A percentile compares a stretch with the other conserved stretches of the same genome.
These are phyloP conservation scores for Rhinichthys osculus DNA, from an alignment of 2,797 vertebrate species.

Conservation along the genomic window DNA sequence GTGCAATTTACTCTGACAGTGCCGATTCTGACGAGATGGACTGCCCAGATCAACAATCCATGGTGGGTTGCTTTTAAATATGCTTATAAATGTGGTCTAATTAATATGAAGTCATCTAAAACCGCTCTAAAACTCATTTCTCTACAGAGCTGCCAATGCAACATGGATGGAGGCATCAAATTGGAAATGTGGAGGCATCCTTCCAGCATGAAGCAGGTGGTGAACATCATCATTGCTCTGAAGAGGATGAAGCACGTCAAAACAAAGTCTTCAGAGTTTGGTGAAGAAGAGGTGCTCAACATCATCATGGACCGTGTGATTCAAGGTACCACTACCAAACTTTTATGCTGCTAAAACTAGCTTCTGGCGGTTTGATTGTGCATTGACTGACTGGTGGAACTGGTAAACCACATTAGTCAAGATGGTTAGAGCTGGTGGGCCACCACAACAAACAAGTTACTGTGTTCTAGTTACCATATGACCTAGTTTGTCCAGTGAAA, in stretches of 20 bases:
- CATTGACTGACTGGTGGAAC: neutral
- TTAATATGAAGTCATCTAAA: neutral
- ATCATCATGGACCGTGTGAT: neutral
- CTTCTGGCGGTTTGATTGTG: neutral
- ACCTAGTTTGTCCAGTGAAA: neutral
- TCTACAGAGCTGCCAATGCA: constrained; percentile 34
- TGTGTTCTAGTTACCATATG: neutral
- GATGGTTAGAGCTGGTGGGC: neutral
- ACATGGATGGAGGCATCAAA: constrained; percentile 26
- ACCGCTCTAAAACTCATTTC: neutral
- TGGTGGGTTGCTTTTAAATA: constrained; percentile 35
- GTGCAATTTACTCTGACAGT: neutral
- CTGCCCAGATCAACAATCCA: constrained; percentile 9
- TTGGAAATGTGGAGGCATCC: constrained; percentile 53
- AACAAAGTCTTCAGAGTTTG: neutral
- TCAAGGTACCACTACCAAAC: neutral
- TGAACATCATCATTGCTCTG: constrained; percentile 55
- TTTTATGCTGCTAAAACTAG: neutral
- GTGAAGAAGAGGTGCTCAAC: neutral
- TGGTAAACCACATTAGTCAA: neutral
- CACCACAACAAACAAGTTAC: neutral
- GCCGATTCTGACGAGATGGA: constrained; percentile 21
- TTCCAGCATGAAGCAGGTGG: constrained; percentile 31
- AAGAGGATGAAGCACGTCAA: constrained; percentile 53
- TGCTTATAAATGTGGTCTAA: neutral